Evolutionary conservation across 2,888 invertebrate genomes (phyloP).

Genomic region (Platycheirus albimanus): DNA sequence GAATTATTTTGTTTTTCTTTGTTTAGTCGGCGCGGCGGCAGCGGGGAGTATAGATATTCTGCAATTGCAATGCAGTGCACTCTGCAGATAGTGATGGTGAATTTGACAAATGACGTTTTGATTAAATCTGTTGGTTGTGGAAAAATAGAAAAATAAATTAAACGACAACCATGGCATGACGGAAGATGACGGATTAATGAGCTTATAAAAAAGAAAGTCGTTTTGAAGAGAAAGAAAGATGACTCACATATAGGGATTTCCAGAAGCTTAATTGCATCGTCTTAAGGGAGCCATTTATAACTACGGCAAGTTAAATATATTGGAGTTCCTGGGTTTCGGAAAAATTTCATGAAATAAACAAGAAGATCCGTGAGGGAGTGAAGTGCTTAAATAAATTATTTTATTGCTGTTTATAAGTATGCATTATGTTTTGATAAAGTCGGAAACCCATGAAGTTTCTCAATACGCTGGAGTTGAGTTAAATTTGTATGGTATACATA

Average conservation of each 20-base stretch:
- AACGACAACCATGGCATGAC: conserved; percentile 37
- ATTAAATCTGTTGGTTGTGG: conserved; percentile 67
- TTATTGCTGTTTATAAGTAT: no score
- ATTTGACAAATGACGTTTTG: conserved; percentile 72
- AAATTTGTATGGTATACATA: no score
- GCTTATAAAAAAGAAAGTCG: conserved; percentile 29
- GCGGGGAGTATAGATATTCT: background rate
- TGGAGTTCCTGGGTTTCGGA: no score
- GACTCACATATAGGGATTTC: background rate
- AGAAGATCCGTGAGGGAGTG: no score
- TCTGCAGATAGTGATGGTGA: conserved; percentile 38
- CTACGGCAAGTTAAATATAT: no score
- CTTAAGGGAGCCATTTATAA: background rate
- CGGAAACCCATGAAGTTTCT: no score
- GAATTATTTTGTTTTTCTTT: background rate
- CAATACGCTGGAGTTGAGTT: no score
- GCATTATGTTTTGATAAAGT: no score
- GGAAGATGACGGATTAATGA: conserved; percentile 43
- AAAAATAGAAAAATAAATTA: conserved; percentile 60
- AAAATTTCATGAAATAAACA: no score
- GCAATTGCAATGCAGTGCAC: background rate
- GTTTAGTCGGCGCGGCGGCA: background rate
- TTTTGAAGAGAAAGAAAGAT: background rate
- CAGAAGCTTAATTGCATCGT: background rate
- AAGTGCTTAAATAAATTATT: no score